These are phyloP conservation scores for Myotis brandtii DNA, from an alignment of 2,113 vertebrate species.

Conservation along the genomic window DNA sequence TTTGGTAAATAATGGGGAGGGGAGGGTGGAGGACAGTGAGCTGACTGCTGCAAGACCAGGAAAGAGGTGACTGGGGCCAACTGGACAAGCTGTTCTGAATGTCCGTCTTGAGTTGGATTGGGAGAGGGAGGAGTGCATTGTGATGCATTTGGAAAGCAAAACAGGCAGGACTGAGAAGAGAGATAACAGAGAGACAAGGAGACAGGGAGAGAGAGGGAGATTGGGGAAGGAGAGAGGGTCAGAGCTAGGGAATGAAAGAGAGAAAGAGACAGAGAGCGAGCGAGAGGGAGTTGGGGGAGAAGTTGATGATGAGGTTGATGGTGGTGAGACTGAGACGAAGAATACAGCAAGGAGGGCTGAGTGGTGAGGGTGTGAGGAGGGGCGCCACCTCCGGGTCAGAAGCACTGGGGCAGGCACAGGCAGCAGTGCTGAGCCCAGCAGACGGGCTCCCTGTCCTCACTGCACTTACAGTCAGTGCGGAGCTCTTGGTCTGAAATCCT, in stretches of 20 bases:
- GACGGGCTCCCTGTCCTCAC: not conserved
- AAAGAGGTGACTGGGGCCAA: not conserved
- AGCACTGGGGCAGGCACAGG: not conserved
- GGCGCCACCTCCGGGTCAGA: not conserved
- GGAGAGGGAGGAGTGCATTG: fast-evolving
- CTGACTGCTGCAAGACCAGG: not conserved
- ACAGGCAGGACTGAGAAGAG: not conserved
- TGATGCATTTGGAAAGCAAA: not conserved
- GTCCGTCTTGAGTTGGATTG: no score
- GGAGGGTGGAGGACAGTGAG: not conserved
- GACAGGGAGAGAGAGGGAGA: no score
- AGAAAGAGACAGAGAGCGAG: not conserved
- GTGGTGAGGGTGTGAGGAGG: not conserved
- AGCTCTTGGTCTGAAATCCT: not conserved
- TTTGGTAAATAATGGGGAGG: not conserved
- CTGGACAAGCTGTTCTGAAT: fast-evolving
- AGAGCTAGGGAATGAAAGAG: not conserved
- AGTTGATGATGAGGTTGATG: not conserved
- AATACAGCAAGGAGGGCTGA: not conserved
- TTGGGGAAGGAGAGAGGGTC: not conserved
- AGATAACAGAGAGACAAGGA: not conserved
- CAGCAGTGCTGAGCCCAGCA: no score
- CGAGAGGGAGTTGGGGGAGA: not conserved
- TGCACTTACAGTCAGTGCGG: not conserved
- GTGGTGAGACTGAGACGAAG: not conserved